phyloP scores from a whole-genome alignment of 2,888 invertebrate genomes.

The Machimus atricapillus region DNA sequence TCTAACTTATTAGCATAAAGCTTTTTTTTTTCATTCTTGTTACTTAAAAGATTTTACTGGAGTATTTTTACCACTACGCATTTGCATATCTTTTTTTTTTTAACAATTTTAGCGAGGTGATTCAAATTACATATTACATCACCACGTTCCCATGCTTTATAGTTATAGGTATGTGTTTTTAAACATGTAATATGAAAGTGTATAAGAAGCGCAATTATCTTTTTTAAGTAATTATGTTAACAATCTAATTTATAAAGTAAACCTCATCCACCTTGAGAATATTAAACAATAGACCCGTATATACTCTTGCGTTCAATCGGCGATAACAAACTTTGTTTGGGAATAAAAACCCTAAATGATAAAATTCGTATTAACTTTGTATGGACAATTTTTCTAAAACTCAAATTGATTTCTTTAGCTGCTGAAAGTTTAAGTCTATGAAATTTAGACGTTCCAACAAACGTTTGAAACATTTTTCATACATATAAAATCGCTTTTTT shows the following conservation, averaged over 20 bases:
- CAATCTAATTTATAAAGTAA: background rate
- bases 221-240: too few relatives aligned
- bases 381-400: too few relatives aligned
- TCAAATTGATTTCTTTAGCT: too few relatives aligned
- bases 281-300: background rate
- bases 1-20: background rate
- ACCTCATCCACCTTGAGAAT: background rate
- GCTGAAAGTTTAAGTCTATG: too few relatives aligned
- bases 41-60: background rate
- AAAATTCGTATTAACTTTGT: too few relatives aligned
- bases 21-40: background rate
- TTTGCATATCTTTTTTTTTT: background rate
- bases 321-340: background rate
- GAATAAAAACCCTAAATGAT: background rate
- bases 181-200: background rate
- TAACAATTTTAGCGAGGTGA: background rate
- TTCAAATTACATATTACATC: background rate
- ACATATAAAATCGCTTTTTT: too few relatives aligned
- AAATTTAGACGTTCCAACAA: too few relatives aligned
- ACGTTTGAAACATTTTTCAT: too few relatives aligned
- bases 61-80: background rate
- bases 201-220: background rate
- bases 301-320: too few relatives aligned
- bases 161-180: background rate
- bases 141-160: background rate